Base-by-base conservation (phyloP, 1,140 invertebrate species). In the Papilio polyxenes region DNA sequence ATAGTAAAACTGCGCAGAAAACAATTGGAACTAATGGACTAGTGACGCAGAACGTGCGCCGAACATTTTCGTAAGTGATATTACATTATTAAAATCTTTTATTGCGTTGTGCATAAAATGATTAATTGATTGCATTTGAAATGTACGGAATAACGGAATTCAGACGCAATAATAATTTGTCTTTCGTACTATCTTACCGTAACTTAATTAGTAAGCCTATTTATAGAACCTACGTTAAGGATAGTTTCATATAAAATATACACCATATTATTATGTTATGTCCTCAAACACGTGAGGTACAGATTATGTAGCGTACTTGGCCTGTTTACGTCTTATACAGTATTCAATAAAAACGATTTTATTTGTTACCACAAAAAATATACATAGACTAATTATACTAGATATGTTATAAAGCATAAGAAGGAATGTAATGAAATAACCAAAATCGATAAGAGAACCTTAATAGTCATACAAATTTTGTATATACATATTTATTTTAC, bases 71-170 rank as follows among this genome's bases (percentile, higher is more conserved):
- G 65, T 37, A 72, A 72, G 31, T 72, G 62, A 40, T 72, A 72
- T 72, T 72, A 31, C 31, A 72, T 72, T 72, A 72, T 72, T 72
- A 65, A 65, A 65, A 65, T 65, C 31, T 72, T 72, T 72, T 72
- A 72, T 72, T 72, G 4, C 65, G 65, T 72, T 72, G 65, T 40
- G 11, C 4, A 72, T 15, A 15, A 72, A 40, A 40, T 72, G 65
- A 72, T 72, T 72, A 72, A 72, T 72, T 5, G 31, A 37, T 37
- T 72, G 65, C 62, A 69, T 1, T 37, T 31, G 23, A 37, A 62
- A 69, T 31, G 0, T 31, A 31, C 62, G 62, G 20, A 31, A 69
- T 69, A 69, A 69, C 62, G 62, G 23, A 15, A 72, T 40, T 17
- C 31, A 40, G 65, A 72, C 65, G 31, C n/a, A 72, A 37, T 37